Evolutionary conservation across 2,797 vertebrate species (phyloP).

Genomic region (Eulemur mongoz): DNA sequence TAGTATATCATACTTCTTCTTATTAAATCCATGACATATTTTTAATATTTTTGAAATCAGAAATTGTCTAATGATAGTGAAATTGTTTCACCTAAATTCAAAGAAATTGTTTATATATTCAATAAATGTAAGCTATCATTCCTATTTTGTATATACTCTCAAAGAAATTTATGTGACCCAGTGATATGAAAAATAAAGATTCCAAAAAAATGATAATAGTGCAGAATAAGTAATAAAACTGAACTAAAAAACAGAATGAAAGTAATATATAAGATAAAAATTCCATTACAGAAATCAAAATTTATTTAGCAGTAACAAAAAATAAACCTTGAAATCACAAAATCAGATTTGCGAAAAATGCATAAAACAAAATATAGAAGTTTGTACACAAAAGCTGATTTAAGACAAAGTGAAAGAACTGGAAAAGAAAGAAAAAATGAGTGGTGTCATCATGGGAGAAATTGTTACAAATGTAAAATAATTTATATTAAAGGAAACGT

Average conservation of each 20-base stretch:
- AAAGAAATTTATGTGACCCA: neutral
- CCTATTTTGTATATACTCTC: neutral
- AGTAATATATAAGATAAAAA: neutral
- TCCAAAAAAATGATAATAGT: neutral
- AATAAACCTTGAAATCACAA: neutral
- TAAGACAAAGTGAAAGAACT: neutral
- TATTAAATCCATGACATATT: neutral
- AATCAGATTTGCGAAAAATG: neutral
- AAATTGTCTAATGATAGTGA: neutral
- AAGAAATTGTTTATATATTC: neutral
- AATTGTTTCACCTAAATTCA: neutral
- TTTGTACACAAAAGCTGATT: neutral
- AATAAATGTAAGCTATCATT: neutral
- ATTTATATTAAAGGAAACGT: neutral
- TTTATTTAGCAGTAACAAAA: neutral
- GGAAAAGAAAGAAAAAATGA: neutral
- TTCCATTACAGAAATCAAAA: neutral
- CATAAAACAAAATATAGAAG: neutral
- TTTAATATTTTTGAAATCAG: neutral
- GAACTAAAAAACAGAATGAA: neutral
- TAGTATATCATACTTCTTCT: neutral
- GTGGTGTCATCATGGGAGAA: neutral
- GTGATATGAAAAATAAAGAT: neutral
- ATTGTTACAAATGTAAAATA: neutral
- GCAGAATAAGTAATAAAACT: neutral